Evolutionary conservation across 92 coral and sea anemone species (phyloP), one percentile per base, ranked within the genome.

Genomic region (Porites divaricata): DNA sequence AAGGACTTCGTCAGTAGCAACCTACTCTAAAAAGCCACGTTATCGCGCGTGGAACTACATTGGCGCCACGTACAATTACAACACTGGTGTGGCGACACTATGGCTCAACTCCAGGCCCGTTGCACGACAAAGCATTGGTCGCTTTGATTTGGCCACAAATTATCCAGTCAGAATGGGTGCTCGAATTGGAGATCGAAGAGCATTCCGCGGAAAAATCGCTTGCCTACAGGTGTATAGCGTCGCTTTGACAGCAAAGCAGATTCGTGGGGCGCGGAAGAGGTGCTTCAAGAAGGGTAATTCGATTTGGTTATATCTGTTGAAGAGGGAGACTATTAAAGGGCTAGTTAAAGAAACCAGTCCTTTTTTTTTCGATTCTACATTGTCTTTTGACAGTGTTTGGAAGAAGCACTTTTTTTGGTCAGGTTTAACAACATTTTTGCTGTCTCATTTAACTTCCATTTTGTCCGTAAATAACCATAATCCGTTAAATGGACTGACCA

Each of bases 41-140:
- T 92, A 92, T 54, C 72, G 89, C 15, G 98, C 98, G 23, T 94
- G 98, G 98, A 94, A 92, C 35, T 92, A 89, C 86, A 81, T 94
- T 0, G 98, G 95, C 20, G 91, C 95, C 24, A 80, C 89, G 0
- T 94, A 94, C 41, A 76, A 94, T 80, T 83, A 89, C 77, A 84
- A 77, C 25, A 92, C 85, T 5, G 98, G 98, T 15, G 64, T 74
- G 19, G 95, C 95, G 5, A 88, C 81, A 9, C 51, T 91, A 8
- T 91, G 92, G 92, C 70, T 91, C 17, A 72, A 88, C 86, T 88
- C 95, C 23, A 81, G 68, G 23, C 88, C 87, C 28, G 84, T 91
- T 56, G 95, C 88, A 24, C 35, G 79, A 11, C 68, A 75, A 58
- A 84, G 84, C 25, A 91, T 91, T 16, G 95, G 95, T 0, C 77